Base-by-base conservation (phyloP, 2,888 invertebrate genomes). In the Capitulum mitella region DNA sequence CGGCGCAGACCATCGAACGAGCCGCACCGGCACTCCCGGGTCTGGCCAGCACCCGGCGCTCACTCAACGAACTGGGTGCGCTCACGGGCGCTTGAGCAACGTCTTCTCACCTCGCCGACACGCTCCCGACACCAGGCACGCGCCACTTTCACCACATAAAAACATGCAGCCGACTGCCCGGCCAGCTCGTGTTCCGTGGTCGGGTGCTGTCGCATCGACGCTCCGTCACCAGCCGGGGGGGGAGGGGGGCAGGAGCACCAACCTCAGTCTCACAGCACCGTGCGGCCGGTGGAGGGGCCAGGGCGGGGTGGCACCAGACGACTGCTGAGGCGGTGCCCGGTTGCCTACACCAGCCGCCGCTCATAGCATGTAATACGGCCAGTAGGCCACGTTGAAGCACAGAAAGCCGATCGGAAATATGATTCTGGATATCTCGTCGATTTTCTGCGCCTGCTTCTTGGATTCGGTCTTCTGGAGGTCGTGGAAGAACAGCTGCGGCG, bases 301-400 rank as follows among this genome's bases (percentile, higher is more conserved):
- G n/a, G n/a, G n/a, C n/a, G n/a, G n/a, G n/a, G n/a, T n/a, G n/a
- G n/a, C n/a, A n/a, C n/a, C n/a, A n/a, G n/a, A n/a, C n/a, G n/a
- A n/a, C n/a, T n/a, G n/a, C n/a, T n/a, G n/a, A n/a, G n/a, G n/a
- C n/a, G n/a, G n/a, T n/a, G n/a, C n/a, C n/a, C n/a, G n/a, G n/a
- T n/a, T n/a, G n/a, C n/a, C n/a, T n/a, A n/a, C n/a, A n/a, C n/a
- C n/a, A n/a, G n/a, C n/a, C n/a, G 32, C 61, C 61, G 61, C 61
- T 61, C 32, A 70, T 37, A 81, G 70, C 43, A 80, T 58, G 78
- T 87, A 87, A 82, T 87, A 87, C 14, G 85, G 84, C 87, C 87
- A 87, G 83, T 87, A 87, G 81, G 85, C 83, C 70, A 86, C 82
- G 82, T 87, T 87, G 83, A 87, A 87, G 70, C 86, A 80, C 74